Conservation (phyloP, 2,113 vertebrate genomes). For the Egretta garzetta region DNA sequence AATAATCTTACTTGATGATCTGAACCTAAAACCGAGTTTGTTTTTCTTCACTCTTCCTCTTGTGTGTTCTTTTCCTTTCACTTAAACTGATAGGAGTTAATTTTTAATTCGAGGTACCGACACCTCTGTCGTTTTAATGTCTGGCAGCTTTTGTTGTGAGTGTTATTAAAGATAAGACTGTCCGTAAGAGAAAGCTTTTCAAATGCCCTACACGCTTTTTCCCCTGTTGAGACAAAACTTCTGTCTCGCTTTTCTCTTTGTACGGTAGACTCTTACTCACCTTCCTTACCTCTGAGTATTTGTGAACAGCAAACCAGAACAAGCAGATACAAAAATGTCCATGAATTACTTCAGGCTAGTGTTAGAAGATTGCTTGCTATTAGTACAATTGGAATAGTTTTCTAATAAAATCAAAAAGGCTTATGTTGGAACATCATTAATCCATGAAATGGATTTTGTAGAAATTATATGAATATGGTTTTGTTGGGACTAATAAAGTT, state of each 20-base stretch:
- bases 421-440: not conserved
- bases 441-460: not conserved
- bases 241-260: not conserved
- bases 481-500: not conserved
- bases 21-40: not conserved
- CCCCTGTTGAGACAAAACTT: not conserved
- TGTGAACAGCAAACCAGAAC: not conserved
- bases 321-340: not conserved
- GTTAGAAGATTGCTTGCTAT: not conserved
- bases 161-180: not conserved
- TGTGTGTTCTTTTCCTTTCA: not conserved
- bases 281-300: not conserved
- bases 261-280: not conserved
- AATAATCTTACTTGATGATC: not conserved
- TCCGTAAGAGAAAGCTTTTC: not conserved
- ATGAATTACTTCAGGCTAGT: not conserved
- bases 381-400: not conserved
- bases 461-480: not conserved
- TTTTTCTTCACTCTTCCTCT: not conserved
- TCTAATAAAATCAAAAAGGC: not conserved
- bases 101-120: slow-evolving; percentile 14
- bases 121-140: not conserved
- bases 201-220: not conserved
- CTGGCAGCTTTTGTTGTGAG: not conserved
- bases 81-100: not conserved